A percentile compares a stretch with the other conserved stretches of the same genome.
phyloP scores from a whole-genome alignment of 2,113 vertebrate species.

The Lepus timidus region DNA sequence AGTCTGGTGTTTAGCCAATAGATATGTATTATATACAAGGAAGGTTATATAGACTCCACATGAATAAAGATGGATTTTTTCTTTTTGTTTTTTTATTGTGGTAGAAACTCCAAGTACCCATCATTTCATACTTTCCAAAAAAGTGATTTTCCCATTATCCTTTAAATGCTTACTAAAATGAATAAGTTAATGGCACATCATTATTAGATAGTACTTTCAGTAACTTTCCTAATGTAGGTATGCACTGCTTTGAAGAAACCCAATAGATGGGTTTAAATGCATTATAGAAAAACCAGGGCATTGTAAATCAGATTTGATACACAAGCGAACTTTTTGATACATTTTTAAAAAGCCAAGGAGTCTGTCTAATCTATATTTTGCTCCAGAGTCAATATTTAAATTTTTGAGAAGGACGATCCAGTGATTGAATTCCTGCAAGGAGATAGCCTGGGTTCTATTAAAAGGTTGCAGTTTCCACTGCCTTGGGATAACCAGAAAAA shows the following conservation, averaged over 20 bases:
- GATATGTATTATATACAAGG: neutral
- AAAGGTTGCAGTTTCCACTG: conserved; percentile 32
- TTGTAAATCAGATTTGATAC: conserved; percentile 56
- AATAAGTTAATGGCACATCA: conserved; percentile 22
- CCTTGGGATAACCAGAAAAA: conserved; percentile 53
- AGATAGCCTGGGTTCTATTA: conserved; percentile 10
- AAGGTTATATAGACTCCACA: neutral
- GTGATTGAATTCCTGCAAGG: conserved; percentile 16
- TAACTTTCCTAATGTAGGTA: conserved; percentile 28
- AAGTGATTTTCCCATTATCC: conserved; percentile 1
- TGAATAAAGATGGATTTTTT: conserved; percentile 23
- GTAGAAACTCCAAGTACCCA: neutral
- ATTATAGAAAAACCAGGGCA: conserved; percentile 38
- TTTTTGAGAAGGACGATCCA: conserved; percentile 24
- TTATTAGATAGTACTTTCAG: conserved; percentile 47
- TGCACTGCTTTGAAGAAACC: conserved; percentile 32
- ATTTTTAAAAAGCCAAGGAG: conserved; percentile 1
- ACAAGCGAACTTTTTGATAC: conserved; percentile 23
- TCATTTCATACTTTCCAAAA: conserved; percentile 15
- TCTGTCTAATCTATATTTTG: conserved; percentile 10
- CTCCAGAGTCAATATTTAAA: conserved; percentile 20
- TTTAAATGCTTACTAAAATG: conserved; percentile 23
- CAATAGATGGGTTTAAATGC: conserved; percentile 38
- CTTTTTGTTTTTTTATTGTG: neutral
- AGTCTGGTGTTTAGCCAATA: conserved; percentile 39